phyloP scores from a whole-genome alignment of 2,113 vertebrate genomes.

The Piprites chloris region DNA sequence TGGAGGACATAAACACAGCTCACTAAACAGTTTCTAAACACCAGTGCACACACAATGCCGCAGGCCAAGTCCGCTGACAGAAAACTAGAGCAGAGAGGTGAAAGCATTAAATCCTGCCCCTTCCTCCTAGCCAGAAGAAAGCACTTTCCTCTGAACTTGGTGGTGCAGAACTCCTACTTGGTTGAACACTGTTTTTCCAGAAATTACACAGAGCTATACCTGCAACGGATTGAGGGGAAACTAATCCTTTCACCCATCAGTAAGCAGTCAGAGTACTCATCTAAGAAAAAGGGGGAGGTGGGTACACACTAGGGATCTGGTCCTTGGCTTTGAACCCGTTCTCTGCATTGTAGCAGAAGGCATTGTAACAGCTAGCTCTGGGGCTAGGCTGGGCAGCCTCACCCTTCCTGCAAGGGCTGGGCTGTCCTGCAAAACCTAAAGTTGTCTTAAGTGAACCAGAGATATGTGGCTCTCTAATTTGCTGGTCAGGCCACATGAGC shows the following conservation, averaged over 20 bases:
- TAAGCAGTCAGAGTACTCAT: neutral
- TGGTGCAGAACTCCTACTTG: neutral
- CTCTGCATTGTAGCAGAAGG: neutral
- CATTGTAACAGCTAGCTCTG: neutral
- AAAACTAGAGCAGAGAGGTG: neutral
- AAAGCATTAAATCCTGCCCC: neutral
- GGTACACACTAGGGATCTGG: neutral
- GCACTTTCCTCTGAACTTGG: neutral
- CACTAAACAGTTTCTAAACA: neutral
- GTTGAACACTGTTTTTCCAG: neutral
- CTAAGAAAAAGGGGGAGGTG: neutral
- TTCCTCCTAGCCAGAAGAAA: neutral
- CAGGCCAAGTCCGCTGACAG: neutral
- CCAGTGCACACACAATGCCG: fast-evolving
- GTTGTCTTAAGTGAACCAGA: neutral
- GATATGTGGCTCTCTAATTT: neutral
- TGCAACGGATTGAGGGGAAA: fast-evolving
- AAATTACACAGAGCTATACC: neutral
- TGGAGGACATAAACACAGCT: neutral
- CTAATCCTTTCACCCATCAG: neutral
- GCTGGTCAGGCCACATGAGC: neutral
- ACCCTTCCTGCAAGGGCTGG: neutral
- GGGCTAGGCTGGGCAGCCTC: neutral
- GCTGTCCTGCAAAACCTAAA: neutral
- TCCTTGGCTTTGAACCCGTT: neutral